These are phyloP conservation scores for Tribolium madens DNA, from an alignment of 1,140 invertebrate species.

Conservation along the genomic window DNA sequence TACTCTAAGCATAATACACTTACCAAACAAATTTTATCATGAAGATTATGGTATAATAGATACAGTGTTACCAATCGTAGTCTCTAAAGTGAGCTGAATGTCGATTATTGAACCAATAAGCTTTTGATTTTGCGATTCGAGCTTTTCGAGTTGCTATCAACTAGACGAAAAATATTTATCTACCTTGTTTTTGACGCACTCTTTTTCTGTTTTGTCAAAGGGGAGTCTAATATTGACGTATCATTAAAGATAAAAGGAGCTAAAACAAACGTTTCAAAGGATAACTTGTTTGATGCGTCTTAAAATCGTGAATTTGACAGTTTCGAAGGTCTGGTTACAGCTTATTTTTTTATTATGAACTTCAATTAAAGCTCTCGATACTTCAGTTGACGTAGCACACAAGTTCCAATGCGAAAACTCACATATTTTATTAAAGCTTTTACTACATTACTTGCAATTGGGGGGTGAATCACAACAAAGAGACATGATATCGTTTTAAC, in stretches of 20 bases:
- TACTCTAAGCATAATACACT: neutral
- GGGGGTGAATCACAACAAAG: neutral
- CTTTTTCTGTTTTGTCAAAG: neutral
- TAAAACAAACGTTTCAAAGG: neutral
- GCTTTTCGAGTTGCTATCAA: neutral
- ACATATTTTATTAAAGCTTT: constrained; percentile 30
- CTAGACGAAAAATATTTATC: neutral
- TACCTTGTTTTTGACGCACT: neutral
- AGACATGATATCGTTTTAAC: too few species aligned
- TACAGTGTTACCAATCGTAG: too few species aligned
- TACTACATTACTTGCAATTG: neutral
- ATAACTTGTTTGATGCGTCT: neutral
- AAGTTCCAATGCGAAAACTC: constrained; percentile 8
- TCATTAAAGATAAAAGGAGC: neutral
- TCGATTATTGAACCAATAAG: neutral
- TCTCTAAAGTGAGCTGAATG: too few species aligned
- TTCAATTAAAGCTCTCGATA: too few species aligned
- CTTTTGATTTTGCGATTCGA: neutral
- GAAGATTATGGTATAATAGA: neutral
- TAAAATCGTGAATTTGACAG: too few species aligned
- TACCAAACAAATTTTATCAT: neutral
- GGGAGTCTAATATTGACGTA: neutral
- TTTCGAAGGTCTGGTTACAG: too few species aligned
- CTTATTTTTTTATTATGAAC: neutral
- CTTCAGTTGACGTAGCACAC: too few species aligned